Evolutionary conservation across 1,140 invertebrate genomes (phyloP).

Genomic region (Pantala flavescens): DNA sequence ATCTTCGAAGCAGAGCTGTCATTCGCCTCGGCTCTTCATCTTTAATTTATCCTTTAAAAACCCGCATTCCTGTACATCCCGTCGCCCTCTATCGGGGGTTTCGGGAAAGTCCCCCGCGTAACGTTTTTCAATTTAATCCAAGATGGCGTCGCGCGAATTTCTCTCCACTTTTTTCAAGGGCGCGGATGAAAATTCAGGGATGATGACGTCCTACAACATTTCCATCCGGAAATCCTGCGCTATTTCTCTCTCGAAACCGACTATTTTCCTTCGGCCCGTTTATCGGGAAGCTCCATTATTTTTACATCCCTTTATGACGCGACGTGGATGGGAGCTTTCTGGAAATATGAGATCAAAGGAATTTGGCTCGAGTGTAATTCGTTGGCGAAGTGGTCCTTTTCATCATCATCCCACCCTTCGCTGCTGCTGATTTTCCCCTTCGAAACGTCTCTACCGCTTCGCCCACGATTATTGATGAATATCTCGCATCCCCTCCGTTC

Average conservation of each 20-base stretch:
- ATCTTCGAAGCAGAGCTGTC: too few species aligned
- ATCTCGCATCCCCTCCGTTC: background rate
- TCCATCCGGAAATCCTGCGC: background rate
- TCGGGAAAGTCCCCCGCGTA: background rate
- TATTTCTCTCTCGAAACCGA: background rate
- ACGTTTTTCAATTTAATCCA: background rate
- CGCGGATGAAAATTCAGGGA: background rate
- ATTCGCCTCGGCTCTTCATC: background rate
- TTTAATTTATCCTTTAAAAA: background rate
- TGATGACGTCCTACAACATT: background rate
- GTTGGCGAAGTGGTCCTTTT: slow-evolving; percentile 4
- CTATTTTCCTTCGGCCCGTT: background rate
- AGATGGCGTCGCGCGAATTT: background rate
- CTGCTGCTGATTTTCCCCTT: background rate
- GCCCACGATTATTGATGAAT: slow-evolving; percentile 5
- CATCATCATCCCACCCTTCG: background rate
- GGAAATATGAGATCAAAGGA: background rate
- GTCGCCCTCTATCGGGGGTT: too few species aligned
- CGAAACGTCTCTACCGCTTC: background rate
- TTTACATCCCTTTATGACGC: slow-evolving; percentile 8
- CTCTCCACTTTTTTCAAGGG: background rate
- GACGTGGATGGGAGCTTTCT: background rate
- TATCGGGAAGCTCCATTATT: background rate
- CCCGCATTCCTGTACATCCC: background rate
- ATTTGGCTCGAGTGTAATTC: background rate